Evolutionary conservation across 2,113 vertebrate genomes (phyloP).

Genomic region (Antechinus stuartii): DNA sequence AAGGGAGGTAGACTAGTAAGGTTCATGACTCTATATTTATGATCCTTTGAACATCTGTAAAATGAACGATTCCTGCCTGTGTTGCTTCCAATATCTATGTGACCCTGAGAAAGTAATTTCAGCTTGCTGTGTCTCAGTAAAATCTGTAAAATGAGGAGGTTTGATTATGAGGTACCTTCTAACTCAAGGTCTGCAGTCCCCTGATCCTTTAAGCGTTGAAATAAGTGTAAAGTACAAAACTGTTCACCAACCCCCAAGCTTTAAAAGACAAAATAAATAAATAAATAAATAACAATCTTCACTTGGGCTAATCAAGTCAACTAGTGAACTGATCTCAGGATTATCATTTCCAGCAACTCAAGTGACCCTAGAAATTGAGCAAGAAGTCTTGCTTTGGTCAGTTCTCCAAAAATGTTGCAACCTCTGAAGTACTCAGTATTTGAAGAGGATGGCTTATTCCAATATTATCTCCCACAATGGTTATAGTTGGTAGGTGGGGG

Average conservation of each 20-base stretch:
- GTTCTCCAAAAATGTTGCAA: neutral
- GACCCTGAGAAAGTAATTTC: neutral
- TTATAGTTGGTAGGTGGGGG: neutral
- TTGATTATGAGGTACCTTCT: neutral
- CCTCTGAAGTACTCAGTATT: neutral
- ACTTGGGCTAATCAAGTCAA: neutral
- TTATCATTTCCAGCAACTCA: neutral
- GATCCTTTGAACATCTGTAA: neutral
- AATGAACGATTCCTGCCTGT: neutral
- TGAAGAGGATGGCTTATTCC: neutral
- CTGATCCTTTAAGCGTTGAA: neutral
- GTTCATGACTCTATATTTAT: neutral
- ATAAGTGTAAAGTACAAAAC: neutral
- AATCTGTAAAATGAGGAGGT: neutral
- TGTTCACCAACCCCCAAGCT: neutral
- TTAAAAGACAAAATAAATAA: neutral
- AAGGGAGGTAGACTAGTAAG: neutral
- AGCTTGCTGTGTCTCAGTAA: neutral
- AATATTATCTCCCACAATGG: neutral
- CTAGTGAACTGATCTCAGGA: neutral
- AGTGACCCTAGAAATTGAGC: neutral
- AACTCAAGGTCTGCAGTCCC: neutral
- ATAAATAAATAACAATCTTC: neutral
- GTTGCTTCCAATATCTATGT: neutral
- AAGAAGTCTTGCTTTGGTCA: neutral